Conservation (phyloP, 1,140 invertebrate species). For the Protaetia brevitarsis region DNA sequence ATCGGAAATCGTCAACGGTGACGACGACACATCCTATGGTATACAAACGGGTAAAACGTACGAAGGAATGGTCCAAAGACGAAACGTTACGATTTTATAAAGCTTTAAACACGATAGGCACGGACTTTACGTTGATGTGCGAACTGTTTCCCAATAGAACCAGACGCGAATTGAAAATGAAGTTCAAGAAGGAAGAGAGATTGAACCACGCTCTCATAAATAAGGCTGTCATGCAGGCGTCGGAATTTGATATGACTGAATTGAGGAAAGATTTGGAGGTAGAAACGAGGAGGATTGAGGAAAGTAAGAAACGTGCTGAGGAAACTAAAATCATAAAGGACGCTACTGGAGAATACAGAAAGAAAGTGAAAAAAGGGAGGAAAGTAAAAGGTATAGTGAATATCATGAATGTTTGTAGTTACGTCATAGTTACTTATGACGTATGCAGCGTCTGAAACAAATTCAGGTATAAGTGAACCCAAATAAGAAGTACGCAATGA, state of each 20-base stretch:
- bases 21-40: conserved; percentile 57
- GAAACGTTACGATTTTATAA: conserved; percentile 86
- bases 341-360: not conserved
- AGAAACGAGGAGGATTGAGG: conserved; percentile 41
- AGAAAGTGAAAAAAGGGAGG: not conserved
- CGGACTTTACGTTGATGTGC: conserved; percentile 86
- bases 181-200: conserved; percentile 56
- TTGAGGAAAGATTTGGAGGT: conserved; percentile 48
- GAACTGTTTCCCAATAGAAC: conserved; percentile 75
- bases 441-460: too few species aligned
- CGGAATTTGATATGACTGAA: conserved; percentile 50
- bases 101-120: conserved; percentile 81
- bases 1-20: conserved; percentile 64
- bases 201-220: conserved; percentile 49
- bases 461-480: not conserved
- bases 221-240: conserved; percentile 50
- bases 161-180: conserved; percentile 77
- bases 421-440: too few species aligned
- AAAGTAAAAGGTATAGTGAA: conserved; percentile 4
- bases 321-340: not conserved
- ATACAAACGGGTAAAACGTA: conserved; percentile 61
- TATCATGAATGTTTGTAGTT: too few species aligned
- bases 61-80: conserved; percentile 63
- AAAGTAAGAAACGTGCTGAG: conserved; percentile 36
- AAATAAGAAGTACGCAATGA: not conserved